Conservation (phyloP, 2,888 invertebrate genomes). For the Exephanes ischioxanthus region DNA sequence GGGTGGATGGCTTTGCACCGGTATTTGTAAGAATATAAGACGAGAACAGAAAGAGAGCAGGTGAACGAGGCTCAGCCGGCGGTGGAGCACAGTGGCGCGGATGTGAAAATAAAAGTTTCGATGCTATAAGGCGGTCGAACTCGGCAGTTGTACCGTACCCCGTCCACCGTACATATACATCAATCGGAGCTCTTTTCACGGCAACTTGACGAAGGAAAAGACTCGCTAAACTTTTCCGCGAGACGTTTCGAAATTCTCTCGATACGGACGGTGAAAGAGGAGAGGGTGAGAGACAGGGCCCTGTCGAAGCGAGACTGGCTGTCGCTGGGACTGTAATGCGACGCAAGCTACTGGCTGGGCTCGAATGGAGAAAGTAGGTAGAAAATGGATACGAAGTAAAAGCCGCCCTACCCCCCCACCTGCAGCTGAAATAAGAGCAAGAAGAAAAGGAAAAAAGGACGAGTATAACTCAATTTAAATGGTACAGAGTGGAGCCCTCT, state of each 20-base stretch:
- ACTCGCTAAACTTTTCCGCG: conserved; percentile 75
- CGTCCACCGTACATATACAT: conserved; percentile 45
- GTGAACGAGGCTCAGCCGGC: conserved; percentile 52
- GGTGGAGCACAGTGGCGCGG: conserved; percentile 5
- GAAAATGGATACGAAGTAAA: conserved; percentile 39
- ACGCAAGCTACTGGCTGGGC: conserved; percentile 8
- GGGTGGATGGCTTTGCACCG: too few relatives aligned
- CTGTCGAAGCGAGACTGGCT: not conserved
- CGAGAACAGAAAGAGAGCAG: conserved; percentile 50
- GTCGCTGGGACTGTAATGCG: conserved; percentile 24
- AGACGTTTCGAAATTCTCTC: conserved; percentile 78
- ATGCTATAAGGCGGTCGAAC: conserved; percentile 64
- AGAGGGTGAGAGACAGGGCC: conserved; percentile 3
- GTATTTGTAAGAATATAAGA: conserved; percentile 3
- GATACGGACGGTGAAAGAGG: conserved; percentile 21
- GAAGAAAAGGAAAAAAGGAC: conserved; percentile 6
- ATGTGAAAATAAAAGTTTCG: conserved; percentile 77
- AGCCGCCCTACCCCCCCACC: not conserved
- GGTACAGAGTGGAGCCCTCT: conserved; percentile 19
- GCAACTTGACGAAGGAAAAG: conserved; percentile 75
- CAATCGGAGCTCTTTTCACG: conserved; percentile 74
- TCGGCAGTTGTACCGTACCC: conserved; percentile 77
- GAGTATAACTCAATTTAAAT: conserved; percentile 45
- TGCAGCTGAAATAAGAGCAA: conserved; percentile 13
- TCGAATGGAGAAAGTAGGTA: conserved; percentile 39